A percentile compares a stretch with the other conserved stretches of the same genome.
These are phyloP conservation scores for Henricia sp. DNA, from an alignment of 53 echinoderm and acorn worm genomes.

Conservation along the genomic window DNA sequence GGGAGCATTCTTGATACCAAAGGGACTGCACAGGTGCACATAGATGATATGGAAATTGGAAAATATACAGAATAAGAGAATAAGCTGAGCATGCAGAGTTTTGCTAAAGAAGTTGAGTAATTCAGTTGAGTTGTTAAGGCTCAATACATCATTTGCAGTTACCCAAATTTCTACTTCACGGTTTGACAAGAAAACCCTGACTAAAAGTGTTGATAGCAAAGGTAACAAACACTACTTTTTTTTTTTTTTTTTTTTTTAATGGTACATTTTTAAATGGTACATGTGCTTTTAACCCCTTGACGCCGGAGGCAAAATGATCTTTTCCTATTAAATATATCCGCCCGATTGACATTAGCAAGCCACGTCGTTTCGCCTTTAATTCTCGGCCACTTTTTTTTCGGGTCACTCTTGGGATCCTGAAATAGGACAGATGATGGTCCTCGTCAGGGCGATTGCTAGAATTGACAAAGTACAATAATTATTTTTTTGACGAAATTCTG, in stretches of 20 bases:
- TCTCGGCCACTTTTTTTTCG: conserved; percentile 9
- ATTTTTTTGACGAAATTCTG: background rate
- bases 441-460: conserved; percentile 13
- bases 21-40: conserved; percentile 71
- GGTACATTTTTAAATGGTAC: too few relatives aligned
- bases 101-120: too few relatives aligned
- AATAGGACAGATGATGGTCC: conserved; percentile 16
- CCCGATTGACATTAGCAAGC: conserved; percentile 16
- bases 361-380: conserved; percentile 15
- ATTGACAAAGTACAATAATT: conserved; percentile 20
- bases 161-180: too few relatives aligned
- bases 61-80: background rate
- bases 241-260: too few relatives aligned
- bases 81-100: background rate
- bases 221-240: too few relatives aligned
- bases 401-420: conserved; percentile 21
- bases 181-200: too few relatives aligned
- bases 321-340: too few relatives aligned
- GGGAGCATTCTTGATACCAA: conserved; percentile 87
- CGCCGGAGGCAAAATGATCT: too few relatives aligned
- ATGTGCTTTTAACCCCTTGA: too few relatives aligned
- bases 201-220: too few relatives aligned
- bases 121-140: too few relatives aligned
- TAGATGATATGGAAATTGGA: background rate
- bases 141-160: too few relatives aligned